Base-by-base conservation (phyloP, 2,797 vertebrate genomes). In the Galagoides demidoff region DNA sequence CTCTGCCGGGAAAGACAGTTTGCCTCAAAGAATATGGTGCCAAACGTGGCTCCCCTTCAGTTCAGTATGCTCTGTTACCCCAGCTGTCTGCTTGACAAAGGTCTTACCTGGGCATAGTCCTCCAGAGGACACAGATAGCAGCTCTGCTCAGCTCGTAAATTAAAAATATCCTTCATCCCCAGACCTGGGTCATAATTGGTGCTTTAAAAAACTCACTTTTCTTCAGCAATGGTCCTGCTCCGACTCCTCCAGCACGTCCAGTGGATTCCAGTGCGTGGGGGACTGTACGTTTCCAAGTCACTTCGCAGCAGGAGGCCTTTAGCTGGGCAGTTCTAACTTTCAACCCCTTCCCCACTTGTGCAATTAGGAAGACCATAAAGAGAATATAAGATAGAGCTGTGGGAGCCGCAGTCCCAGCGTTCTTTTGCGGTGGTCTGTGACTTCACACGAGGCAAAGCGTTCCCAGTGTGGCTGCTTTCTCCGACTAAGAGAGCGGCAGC, bases 281-380 rank as follows among this genome's bases (percentile, higher is more conserved):
- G 89, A 77, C 34, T 57, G 17, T 84, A 20, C 23, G 10, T 91
- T 89, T 89, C 37, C 13, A 78, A 59, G 63, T 64, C n/a, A 34
- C 74, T 92, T 88, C 22, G 10, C 22, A 68, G 66, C 37, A 68
- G 25, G 49, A 63, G 27, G 37, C 14, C 71, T 19, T 84, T 90
- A 68, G 3, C 45, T 29, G 23, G 31, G 31, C 43, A 70, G 17
- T 79, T 89, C 45, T 68, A 64, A 68, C 29, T 61, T 68, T 29
- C 61, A 71, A 22, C 23, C 92, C 45, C 71, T 89, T 57, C 31
- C 43, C 27, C 13, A 63, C 22, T 10, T 43, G 74, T 82, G 9
- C 59, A 78, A 76, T 91, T 89, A 86, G 82, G 61, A 92, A 70
- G 27, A 85, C 66, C n/a, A 59, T 73, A 81, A 95, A 92, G 83